A percentile compares a stretch with the other conserved stretches of the same genome.
Conservation (phyloP, 92 coral and sea anemone genomes). For the Palythoa grandis region DNA sequence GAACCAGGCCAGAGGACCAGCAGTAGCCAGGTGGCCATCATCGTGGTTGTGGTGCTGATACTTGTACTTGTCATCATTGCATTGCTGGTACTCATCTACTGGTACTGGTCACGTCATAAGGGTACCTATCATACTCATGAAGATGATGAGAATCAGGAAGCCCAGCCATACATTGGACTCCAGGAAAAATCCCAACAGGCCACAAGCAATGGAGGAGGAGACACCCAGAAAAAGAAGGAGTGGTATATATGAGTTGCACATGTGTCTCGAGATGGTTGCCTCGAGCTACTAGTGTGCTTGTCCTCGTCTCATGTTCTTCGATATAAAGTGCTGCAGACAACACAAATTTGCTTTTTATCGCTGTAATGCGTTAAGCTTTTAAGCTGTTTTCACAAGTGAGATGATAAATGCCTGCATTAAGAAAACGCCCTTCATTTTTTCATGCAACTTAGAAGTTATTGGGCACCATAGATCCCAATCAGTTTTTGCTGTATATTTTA, state of each 20-base stretch:
- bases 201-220: constrained; percentile 48
- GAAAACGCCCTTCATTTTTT: background rate
- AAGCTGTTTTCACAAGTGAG: background rate
- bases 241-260: constrained; percentile 68
- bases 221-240: constrained; percentile 76
- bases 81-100: constrained; percentile 71
- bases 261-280: background rate
- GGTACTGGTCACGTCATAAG: constrained; percentile 91
- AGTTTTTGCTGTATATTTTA: background rate
- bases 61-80: constrained; percentile 68
- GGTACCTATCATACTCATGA: constrained; percentile 93
- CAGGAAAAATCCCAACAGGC: constrained; percentile 53
- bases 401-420: constrained; percentile 19
- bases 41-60: constrained; percentile 68
- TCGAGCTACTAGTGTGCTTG: background rate
- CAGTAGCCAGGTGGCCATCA: constrained; percentile 72
- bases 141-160: constrained; percentile 67
- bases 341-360: background rate
- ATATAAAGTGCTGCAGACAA: background rate
- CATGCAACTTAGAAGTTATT: background rate
- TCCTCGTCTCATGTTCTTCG: background rate
- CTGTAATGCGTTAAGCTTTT: background rate
- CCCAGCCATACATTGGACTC: constrained; percentile 77
- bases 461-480: background rate
- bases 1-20: constrained; percentile 39